These are phyloP conservation scores for Caenorhabditis imperialis DNA, from an alignment of 2,888 invertebrate genomes.

Conservation along the genomic window DNA sequence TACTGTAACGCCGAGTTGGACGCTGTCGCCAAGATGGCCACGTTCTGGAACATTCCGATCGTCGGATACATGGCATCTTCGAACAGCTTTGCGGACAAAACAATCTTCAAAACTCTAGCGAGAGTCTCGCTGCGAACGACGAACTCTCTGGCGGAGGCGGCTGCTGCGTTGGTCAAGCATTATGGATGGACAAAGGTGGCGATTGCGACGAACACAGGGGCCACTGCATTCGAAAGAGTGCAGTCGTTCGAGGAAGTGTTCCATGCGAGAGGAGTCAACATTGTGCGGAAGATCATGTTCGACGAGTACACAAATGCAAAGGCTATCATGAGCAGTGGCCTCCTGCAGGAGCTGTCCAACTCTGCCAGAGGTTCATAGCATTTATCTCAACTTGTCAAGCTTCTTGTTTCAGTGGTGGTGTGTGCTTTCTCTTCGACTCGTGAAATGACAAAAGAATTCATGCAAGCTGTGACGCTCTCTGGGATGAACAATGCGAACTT, in stretches of 20 bases:
- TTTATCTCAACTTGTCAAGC: background rate
- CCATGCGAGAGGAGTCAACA: conserved; percentile 66
- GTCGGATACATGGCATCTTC: conserved; percentile 77
- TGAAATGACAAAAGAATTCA: conserved; percentile 75
- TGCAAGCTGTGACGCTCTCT: conserved; percentile 69
- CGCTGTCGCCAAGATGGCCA: conserved; percentile 77
- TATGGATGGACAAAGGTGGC: conserved; percentile 74
- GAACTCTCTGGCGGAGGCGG: conserved; percentile 75
- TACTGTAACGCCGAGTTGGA: conserved; percentile 77
- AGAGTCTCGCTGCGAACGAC: conserved; percentile 76
- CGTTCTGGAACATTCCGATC: conserved; percentile 77
- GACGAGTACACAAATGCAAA: conserved; percentile 73
- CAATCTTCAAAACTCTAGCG: conserved; percentile 75
- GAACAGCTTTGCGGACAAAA: conserved; percentile 75
- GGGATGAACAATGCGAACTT: conserved; percentile 73
- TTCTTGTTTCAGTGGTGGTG: conserved; percentile 74
- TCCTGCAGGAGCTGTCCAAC: conserved; percentile 70
- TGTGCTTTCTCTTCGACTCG: conserved; percentile 76
- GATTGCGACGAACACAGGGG: conserved; percentile 75
- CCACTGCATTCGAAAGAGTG: conserved; percentile 72
- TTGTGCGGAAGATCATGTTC: conserved; percentile 73
- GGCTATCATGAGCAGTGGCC: conserved; percentile 67
- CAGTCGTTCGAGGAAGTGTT: conserved; percentile 76
- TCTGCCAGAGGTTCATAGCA: conserved; percentile 66
- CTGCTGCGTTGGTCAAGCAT: conserved; percentile 72